phyloP scores from a whole-genome alignment of 2,888 invertebrate species.

The Andrena chrysosceles region DNA sequence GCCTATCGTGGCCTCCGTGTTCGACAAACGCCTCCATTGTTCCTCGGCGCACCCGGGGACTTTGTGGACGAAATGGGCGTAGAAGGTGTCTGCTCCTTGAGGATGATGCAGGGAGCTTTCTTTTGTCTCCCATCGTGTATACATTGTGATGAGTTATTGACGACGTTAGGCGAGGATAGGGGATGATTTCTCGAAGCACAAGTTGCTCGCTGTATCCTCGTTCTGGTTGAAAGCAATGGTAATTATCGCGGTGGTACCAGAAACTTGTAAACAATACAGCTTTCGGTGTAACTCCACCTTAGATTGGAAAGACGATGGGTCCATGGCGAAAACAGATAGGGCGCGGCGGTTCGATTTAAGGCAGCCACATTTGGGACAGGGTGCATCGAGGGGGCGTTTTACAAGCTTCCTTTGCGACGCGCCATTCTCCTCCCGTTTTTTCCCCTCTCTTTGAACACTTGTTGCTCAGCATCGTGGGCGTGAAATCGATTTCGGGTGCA shows the following conservation, averaged over 20 bases:
- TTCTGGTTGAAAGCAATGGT: background rate
- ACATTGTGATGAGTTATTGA: background rate
- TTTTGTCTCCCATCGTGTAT: background rate
- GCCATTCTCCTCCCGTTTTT: slow-evolving; percentile 4
- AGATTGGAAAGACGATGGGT: background rate
- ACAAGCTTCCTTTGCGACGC: slow-evolving; percentile 1
- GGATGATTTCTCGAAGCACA: background rate
- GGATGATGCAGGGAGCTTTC: background rate
- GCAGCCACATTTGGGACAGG: background rate
- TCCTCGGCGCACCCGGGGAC: slow-evolving; percentile 4
- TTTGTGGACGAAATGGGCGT: slow-evolving; percentile 6
- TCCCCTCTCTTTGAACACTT: slow-evolving; percentile 46
- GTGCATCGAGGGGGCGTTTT: slow-evolving; percentile 16
- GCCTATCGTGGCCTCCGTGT: slow-evolving; percentile 28
- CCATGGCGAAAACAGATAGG: background rate
- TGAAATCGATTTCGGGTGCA: slow-evolving; percentile 58
- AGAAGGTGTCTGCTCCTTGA: background rate
- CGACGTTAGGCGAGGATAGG: no score
- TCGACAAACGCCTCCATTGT: slow-evolving; percentile 43
- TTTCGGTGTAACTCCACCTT: background rate
- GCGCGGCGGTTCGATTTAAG: slow-evolving; percentile 20
- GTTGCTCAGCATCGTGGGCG: slow-evolving; percentile 52
- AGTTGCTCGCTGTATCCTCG: background rate
- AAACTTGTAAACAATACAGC: no score
- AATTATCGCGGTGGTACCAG: no score